Base-by-base conservation (phyloP, 2,888 invertebrate species). In the Anagyrus pseudococci region DNA sequence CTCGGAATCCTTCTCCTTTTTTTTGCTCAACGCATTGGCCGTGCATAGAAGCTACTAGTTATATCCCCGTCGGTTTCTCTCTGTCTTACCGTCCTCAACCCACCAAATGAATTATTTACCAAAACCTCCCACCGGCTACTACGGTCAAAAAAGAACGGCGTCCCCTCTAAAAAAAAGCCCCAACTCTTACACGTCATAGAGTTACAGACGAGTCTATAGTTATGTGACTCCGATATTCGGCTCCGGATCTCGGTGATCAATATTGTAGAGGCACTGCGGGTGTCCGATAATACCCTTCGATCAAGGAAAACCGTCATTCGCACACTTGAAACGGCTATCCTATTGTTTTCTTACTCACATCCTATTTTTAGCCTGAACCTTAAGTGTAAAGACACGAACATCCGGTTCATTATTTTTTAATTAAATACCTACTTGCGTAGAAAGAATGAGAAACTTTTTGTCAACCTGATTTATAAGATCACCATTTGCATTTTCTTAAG, bases 181-280 rank as follows among this genome's bases (percentile, higher is more conserved):
- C n/a, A n/a, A n/a, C n/a, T n/a, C n/a, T 44, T 54, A 54, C 41
- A 49, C 37, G 48, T 43, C 40, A 8, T 25, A 23, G 44, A 50
- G 52, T 26, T 15, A 40, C 10, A 40, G 55, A 63, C 44, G 56
- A 49, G 69, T 69, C 73, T 72, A 71, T 73, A 71, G 72, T 72
- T 72, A 68, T 67, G 70, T 46, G 49, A 46, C 25, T 56, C 41
- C 33, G 33, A 4, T 57, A 61, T 56, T 63, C 68, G 65, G 69
- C 70, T n/a, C n/a, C n/a, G n/a, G n/a, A n/a, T n/a, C 71, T 68
- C 67, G 66, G 73, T 71, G 77, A 77, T 78, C 77, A 78, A 78
- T 78, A 78, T 77, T 78, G 73, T 73, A 77, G 69, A 68, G 70
- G 69, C n/a, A n/a, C n/a, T n/a, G n/a, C 73, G 72, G 71, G 71